A percentile compares a stretch with the other conserved stretches of the same genome.
Conservation (phyloP, 2,113 vertebrate genomes). For the Hippocampus barbouri region DNA sequence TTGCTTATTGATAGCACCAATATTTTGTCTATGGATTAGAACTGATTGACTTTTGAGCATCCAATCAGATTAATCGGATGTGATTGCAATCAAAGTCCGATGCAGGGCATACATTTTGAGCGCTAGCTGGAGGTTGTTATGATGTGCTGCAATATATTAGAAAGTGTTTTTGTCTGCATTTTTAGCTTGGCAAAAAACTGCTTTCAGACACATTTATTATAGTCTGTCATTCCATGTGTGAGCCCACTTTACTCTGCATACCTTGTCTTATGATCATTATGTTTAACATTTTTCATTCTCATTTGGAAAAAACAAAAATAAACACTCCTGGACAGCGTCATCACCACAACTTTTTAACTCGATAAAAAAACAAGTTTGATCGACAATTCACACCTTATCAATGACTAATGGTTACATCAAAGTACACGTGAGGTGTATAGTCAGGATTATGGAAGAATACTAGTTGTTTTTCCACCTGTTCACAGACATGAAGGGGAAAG, state of each 20-base stretch:
- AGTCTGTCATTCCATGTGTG: neutral
- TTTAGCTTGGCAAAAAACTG: neutral
- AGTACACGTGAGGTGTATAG: neutral
- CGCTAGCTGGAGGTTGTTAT: too few species aligned
- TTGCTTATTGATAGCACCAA: too few species aligned
- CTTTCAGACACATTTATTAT: neutral
- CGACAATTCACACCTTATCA: neutral
- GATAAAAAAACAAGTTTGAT: constrained; percentile 5
- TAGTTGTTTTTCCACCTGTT: constrained; percentile 45
- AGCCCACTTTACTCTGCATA: neutral
- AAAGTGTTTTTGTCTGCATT: neutral
- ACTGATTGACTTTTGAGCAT: too few species aligned
- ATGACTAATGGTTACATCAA: neutral
- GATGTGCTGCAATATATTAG: neutral
- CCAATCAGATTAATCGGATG: too few species aligned
- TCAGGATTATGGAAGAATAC: neutral
- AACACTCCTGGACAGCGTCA: constrained; percentile 7
- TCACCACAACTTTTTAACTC: constrained; percentile 22
- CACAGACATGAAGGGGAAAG: neutral
- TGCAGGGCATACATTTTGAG: too few species aligned
- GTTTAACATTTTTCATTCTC: neutral
- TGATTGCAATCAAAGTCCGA: too few species aligned
- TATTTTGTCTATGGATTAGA: too few species aligned
- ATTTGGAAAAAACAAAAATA: neutral
- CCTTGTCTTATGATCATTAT: neutral